Base-by-base conservation (phyloP, 2,113 vertebrate species). In the Osmerus eperlanus region DNA sequence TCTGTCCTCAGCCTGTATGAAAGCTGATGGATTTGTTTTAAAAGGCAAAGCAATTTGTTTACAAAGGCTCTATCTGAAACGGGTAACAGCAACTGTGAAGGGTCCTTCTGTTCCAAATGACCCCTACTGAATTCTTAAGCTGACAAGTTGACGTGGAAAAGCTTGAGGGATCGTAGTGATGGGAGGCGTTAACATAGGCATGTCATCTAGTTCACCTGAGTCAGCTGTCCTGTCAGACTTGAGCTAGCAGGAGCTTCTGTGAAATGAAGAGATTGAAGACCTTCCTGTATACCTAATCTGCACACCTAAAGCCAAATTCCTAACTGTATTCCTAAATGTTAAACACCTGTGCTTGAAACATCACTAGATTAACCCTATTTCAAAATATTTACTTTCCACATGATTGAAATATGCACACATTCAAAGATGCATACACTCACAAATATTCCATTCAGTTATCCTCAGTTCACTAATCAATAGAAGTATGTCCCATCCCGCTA, bases 51-150 rank as follows among this genome's bases (percentile, higher is more conserved):
- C 68, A 74, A 81, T 81, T 77, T 84, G 79, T 75, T 68, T 81
- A 71, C 59, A 73, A 65, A 77, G 74, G 80, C 82, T 62, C 69
- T 52, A 70, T 73, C 67, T 78, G 71, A 81, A 72, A 8, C 3
- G 66, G 59, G 67, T 65, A 78, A 79, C 73, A 78, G 79, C 60
- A 77, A 72, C 71, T 76, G 70, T 83, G 77, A 83, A 61, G 79
- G 86, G 81, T 85, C 76, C 72, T 72, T 74, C 63, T 66, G 76
- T 74, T 88, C 74, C 71, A 72, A 67, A 68, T 75, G 82, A 83
- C 80, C 77, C 63, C 18, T 3, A 60, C 80, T 83, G 80, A 86
- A 84, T 72, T 68, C 32, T 53, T 63, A 63, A 70, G 51, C 76
- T 69, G 65, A 72, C 65, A 72, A 77, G 61, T 25, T 77, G 69